phyloP scores from a whole-genome alignment of 2,888 invertebrate genomes.

The Cephus pulcher region DNA sequence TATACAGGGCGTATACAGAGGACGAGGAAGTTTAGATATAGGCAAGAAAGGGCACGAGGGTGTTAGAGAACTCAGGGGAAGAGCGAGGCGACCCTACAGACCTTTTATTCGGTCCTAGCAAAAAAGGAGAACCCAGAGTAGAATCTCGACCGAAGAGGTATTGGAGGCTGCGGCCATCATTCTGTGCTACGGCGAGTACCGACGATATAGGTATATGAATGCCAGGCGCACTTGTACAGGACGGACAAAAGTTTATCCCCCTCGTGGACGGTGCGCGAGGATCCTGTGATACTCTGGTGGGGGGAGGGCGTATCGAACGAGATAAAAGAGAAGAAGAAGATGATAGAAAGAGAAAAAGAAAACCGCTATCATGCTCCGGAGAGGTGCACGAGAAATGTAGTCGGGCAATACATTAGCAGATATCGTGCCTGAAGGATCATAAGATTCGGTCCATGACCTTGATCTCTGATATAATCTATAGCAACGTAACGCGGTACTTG shows the following conservation, averaged over 20 bases:
- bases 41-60: background rate
- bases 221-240: background rate
- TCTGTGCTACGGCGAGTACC: background rate
- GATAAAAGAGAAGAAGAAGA: background rate
- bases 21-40: background rate
- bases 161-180: background rate
- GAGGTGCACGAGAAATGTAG: background rate
- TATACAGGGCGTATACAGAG: conserved; percentile 19
- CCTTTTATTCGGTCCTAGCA: conserved; percentile 8
- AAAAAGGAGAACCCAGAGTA: conserved; percentile 13
- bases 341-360: background rate
- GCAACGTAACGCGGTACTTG: background rate
- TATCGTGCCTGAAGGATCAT: background rate
- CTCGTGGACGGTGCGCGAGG: background rate
- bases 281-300: background rate
- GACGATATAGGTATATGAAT: background rate
- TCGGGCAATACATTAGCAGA: background rate
- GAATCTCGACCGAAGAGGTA: conserved; percentile 10
- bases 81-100: background rate
- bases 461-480: background rate
- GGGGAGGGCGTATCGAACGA: background rate
- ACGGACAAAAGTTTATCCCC: background rate
- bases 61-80: background rate
- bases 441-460: background rate
- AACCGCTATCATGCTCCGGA: background rate